Evolutionary conservation across 2,797 vertebrate genomes (phyloP), one percentile per base, ranked within the genome.

Genomic region (Trachops cirrhosus): DNA sequence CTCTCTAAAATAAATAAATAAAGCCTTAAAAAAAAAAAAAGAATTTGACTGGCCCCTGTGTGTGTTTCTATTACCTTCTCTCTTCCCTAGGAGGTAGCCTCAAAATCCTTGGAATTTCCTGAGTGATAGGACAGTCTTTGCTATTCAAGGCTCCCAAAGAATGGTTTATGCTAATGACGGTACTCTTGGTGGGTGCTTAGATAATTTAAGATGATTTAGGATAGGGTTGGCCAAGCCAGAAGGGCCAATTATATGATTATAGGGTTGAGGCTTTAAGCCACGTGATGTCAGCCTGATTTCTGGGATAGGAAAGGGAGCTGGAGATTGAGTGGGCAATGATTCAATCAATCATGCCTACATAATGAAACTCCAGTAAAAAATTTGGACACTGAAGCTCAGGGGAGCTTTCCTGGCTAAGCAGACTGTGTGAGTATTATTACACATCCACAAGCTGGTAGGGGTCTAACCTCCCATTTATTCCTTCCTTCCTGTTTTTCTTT

Each of bases 131-230:
- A 54, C 4, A 50, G 3, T 80, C 37, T 94, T 95, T 62, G n/a
- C 79, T 93, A 84, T 80, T 96, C 39, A 87, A 85, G 22, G 48
- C 52, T 32, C 32, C 62, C 62, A 64, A n/a, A n/a, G 62, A 34
- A 93, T 67, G 68, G 57, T 68, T 94, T 59, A n/a, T 68, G 44
- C 68, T 89, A 71, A 86, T 78, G 75, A 91, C 64, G 34, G 91
- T 52, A 68, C 54, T 85, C 41, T 9, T 39, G 32, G 41, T 73
- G 34, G 70, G 34, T 39, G 46, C 64, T 44, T 93, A 26, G 11
- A n/a, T 79, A 91, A 77, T 91, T 94, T 91, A 91, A 80, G 18
- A 68, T 94, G 83, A 86, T 39, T 92, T 70, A 79, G 37, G 34
- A 71, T 57, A 87, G 44, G 10, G 21, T 34, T 93, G 68, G 32